phyloP scores from a whole-genome alignment of 2,888 invertebrate genomes.

The Eulithis testata region DNA sequence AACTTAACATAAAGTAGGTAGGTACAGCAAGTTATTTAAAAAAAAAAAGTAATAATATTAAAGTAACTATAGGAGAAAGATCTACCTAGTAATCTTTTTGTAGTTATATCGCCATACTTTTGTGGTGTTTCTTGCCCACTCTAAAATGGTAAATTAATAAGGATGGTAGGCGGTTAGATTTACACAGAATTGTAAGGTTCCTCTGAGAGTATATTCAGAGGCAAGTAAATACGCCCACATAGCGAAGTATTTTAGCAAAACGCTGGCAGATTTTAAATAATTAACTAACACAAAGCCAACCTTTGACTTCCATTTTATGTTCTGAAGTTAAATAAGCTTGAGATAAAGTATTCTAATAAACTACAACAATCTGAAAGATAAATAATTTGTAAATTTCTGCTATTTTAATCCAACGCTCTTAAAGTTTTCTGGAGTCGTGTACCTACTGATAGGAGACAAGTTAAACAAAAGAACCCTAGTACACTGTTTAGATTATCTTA shows the following conservation, averaged over 20 bases:
- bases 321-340: slow-evolving; percentile 11
- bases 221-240: slow-evolving; percentile 13
- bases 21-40: too few species aligned
- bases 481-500: slow-evolving; percentile 15
- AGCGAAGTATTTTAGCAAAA: slow-evolving; percentile 6
- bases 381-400: slow-evolving; percentile 18
- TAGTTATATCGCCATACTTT: too few species aligned
- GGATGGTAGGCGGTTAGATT: neutral
- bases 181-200: neutral
- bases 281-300: slow-evolving; percentile 5
- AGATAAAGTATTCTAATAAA: slow-evolving; percentile 18
- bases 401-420: slow-evolving; percentile 17
- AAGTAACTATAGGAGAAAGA: too few species aligned
- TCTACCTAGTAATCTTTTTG: too few species aligned
- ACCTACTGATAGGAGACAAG: slow-evolving; percentile 28
- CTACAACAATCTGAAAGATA: slow-evolving; percentile 22
- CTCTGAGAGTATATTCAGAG: neutral
- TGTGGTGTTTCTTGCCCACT: too few species aligned
- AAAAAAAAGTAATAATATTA: too few species aligned
- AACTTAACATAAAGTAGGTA: too few species aligned
- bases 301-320: slow-evolving; percentile 12
- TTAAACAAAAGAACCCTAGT: slow-evolving; percentile 23
- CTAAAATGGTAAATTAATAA: too few species aligned
- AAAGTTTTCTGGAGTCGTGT: slow-evolving; percentile 21
- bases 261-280: slow-evolving; percentile 12